Evolutionary conservation across 2,113 vertebrate species (phyloP).

Genomic region (Microcebus ravelobensis): DNA sequence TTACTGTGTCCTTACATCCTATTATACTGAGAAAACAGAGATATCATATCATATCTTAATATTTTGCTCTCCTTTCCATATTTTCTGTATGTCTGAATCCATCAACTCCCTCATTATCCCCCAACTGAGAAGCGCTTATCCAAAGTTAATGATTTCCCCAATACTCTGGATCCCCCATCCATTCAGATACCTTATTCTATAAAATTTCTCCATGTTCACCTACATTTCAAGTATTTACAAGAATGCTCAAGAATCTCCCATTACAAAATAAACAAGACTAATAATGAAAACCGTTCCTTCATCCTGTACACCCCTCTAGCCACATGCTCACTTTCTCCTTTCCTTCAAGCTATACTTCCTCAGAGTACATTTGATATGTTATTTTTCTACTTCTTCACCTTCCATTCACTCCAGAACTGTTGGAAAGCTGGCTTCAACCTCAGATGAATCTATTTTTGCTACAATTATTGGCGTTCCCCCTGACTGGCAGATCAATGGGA

Average conservation of each 20-base stretch:
- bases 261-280: background rate
- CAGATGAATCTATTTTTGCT: background rate
- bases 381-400: background rate
- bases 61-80: background rate
- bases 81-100: background rate
- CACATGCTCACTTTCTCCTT: background rate
- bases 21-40: background rate
- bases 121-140: background rate
- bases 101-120: background rate
- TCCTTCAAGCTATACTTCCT: background rate
- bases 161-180: background rate
- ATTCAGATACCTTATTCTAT: background rate
- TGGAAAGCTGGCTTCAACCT: background rate
- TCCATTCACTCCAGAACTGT: background rate
- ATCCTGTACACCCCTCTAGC: too few species aligned
- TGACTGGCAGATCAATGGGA: background rate
- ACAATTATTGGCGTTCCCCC: background rate
- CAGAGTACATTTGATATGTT: background rate
- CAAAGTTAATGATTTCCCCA: background rate
- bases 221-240: slow-evolving; percentile 8
- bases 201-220: background rate
- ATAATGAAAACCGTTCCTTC: background rate
- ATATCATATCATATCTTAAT: background rate
- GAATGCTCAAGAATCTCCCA: background rate
- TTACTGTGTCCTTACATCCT: background rate